Percentiles rank a stretch among this genome's conserved stretches.
Conservation (phyloP, 2,113 vertebrate species). For the Otocyon megalotis region DNA sequence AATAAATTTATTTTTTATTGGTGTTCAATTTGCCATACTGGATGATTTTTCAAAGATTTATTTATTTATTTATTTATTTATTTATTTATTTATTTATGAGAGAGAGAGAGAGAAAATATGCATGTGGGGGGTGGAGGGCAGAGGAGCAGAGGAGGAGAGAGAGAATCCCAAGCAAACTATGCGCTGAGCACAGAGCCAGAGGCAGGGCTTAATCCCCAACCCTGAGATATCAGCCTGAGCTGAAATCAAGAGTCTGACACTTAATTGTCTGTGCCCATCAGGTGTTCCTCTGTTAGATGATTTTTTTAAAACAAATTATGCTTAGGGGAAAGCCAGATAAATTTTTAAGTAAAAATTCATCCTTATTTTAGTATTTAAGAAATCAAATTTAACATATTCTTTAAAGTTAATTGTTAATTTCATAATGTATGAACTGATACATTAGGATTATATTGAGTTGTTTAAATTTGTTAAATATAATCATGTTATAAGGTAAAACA, state of each 20-base stretch:
- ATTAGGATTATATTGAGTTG: background rate
- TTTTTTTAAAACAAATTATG: background rate
- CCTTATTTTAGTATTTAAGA: background rate
- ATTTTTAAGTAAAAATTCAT: background rate
- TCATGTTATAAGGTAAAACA: background rate
- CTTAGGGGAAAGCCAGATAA: background rate
- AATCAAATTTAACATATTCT: background rate
- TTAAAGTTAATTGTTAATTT: conserved; percentile 2
- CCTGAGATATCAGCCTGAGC: background rate
- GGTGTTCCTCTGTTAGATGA: background rate
- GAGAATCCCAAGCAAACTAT: background rate
- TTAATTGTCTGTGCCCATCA: background rate
- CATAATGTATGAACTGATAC: background rate
- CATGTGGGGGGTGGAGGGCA: background rate
- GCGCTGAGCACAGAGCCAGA: background rate
- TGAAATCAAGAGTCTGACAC: background rate
- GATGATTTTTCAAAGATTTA: too few species aligned
- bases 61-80: too few species aligned
- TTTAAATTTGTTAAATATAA: background rate
- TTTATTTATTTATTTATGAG: background rate
- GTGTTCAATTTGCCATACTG: too few species aligned
- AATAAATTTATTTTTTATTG: too few species aligned
- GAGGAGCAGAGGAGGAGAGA: background rate
- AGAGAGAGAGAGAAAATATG: background rate
- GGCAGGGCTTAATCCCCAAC: background rate